Evolutionary conservation across 1,140 invertebrate species (phyloP), one percentile per base, ranked within the genome.

Genomic region (Frieseomelitta varia): DNA sequence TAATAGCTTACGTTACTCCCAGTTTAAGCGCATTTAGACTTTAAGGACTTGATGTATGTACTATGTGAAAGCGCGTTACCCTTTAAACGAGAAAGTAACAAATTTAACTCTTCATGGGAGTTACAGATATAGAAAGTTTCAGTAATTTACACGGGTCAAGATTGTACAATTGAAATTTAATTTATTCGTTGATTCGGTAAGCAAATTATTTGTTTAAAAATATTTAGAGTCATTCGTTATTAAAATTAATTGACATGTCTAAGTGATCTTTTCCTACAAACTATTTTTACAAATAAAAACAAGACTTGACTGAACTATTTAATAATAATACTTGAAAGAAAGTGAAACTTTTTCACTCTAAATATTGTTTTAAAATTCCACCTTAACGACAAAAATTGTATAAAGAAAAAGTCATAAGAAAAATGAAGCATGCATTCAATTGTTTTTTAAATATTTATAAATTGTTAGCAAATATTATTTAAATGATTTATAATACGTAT

Each of bases 1-100:
- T 87, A 82, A 89, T 85, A 78, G 85, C 69, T 84, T 63, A 71
- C 61, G 80, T 81, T 82, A 81, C 81, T 85, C 65, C 63, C 81
- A 89, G 86, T 89, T 89, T 89, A 89, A 72, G 72, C 51, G 58
- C 86, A 63, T 79, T 89, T 81, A 79, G 67, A 83, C 63, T 67
- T 75, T 63, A 71, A 86, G 79, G 34, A 34, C 30, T 65, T 56
- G 69, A 79, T 58, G 47, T 61, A 63, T 53, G 74, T 19, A 56
- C 71, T 34, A 15, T n/a, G 61, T 51, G 30, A 67, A 67, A 27
- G 27, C 53, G 30, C 27, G 58, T 47, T 76, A 27, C 55, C 79
- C 27, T 81, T 81, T 71, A 30, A 80, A 61, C n/a, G n/a, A 34
- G 71, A n/a, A 63, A 81, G 56, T 69, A 72, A 73, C 39, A 30